These are phyloP conservation scores for Anguilla rostrata DNA, from an alignment of 2,113 vertebrate species.

Conservation along the genomic window DNA sequence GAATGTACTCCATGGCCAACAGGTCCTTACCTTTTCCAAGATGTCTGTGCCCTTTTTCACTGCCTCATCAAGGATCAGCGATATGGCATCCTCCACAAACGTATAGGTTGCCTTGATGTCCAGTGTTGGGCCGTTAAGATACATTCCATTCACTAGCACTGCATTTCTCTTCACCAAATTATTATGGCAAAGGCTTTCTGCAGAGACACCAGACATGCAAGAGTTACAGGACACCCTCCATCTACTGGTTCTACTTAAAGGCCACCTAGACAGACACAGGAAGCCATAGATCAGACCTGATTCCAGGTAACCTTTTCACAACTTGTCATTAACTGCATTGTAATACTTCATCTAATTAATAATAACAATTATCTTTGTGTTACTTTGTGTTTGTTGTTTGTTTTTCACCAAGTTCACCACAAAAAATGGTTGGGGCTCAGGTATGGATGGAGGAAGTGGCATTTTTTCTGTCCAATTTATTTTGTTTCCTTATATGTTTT, in stretches of 20 bases:
- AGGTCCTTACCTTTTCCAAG: constrained; percentile 73
- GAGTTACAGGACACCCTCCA: background rate
- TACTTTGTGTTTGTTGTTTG: too few species aligned
- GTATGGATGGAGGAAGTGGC: too few species aligned
- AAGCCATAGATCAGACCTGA: background rate
- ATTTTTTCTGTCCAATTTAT: too few species aligned
- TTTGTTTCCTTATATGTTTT: too few species aligned
- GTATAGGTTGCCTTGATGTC: constrained; percentile 68
- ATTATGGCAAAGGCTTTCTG: background rate
- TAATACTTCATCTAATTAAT: too few species aligned
- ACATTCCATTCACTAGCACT: constrained; percentile 66
- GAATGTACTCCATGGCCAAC: too few species aligned
- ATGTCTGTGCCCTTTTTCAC: constrained; percentile 75
- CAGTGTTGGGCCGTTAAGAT: constrained; percentile 70
- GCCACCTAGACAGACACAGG: background rate
- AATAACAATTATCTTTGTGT: too few species aligned
- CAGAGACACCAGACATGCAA: background rate
- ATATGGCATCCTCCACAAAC: constrained; percentile 77
- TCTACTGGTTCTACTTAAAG: background rate
- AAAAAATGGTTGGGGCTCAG: too few species aligned
- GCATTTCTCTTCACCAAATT: constrained; percentile 58
- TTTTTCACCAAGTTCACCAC: too few species aligned
- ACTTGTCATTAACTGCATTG: too few species aligned
- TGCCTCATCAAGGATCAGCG: constrained; percentile 80
- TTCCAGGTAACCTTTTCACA: too few species aligned